Percentiles rank a stretch among this genome's conserved stretches.
Evolutionary conservation across 2,797 vertebrate genomes (phyloP).

Genomic region (Pseudotriccus pelzelni): DNA sequence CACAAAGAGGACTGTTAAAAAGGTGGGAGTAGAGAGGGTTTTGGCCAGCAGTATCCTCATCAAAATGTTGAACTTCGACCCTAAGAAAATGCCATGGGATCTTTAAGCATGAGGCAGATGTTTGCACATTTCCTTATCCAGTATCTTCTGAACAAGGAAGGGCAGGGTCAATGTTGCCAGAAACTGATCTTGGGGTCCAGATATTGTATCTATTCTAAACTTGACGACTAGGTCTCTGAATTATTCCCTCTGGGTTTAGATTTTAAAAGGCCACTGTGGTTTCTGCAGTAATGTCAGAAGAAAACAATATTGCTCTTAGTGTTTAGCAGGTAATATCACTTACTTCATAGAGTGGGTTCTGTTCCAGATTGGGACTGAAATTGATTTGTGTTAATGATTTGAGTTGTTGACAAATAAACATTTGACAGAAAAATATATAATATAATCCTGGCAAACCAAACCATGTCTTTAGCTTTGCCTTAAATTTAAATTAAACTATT

Average conservation of each 20-base stretch:
- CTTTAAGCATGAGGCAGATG: not conserved
- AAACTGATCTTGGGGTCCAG: not conserved
- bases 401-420: conserved; percentile 81
- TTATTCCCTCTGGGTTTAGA: not conserved
- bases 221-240: not conserved
- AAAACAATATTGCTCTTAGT: not conserved
- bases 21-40: not conserved
- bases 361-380: conserved; percentile 3
- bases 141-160: not conserved
- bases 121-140: not conserved
- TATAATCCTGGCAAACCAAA: conserved; percentile 64
- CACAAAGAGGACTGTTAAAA: not conserved
- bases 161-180: not conserved
- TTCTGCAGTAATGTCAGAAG: conserved; percentile 20
- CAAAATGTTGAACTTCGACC: not conserved
- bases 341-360: not conserved
- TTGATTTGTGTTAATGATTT: conserved; percentile 60
- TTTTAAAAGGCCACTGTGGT: not conserved
- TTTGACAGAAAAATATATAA: conserved; percentile 47
- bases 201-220: not conserved
- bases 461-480: conserved; percentile 57
- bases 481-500: conserved; percentile 72
- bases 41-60: not conserved
- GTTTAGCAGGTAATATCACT: conserved; percentile 4
- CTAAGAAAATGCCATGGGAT: not conserved